Percentiles rank a stretch among this genome's conserved stretches.
phyloP scores from a whole-genome alignment of 2,797 vertebrate species.

The Anolis apletophallus region DNA sequence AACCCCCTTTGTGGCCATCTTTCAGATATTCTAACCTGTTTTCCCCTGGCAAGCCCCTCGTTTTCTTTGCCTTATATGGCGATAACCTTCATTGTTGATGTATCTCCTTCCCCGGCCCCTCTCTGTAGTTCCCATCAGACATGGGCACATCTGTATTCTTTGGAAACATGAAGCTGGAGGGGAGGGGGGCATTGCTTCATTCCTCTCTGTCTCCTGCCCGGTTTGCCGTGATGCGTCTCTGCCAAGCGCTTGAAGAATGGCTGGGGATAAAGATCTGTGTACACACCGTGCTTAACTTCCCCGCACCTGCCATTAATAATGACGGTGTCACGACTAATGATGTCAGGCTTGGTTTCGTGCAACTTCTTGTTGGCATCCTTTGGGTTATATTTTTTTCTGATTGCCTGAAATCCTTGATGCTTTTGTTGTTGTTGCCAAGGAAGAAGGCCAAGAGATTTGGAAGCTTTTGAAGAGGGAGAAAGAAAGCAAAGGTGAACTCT shows the following conservation, averaged over 20 bases:
- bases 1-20: rapidly evolving
- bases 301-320: conserved; percentile 61
- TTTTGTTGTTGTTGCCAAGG: background rate
- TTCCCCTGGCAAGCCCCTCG: conserved; percentile 18
- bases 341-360: conserved; percentile 50
- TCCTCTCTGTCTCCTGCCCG: conserved; percentile 65
- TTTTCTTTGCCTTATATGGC: conserved; percentile 64
- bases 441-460: conserved; percentile 49
- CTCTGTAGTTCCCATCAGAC: conserved; percentile 45
- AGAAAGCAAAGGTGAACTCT: background rate
- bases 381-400: background rate
- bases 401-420: conserved; percentile 41
- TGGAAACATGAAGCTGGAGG: conserved; percentile 42
- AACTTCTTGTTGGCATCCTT: conserved; percentile 42
- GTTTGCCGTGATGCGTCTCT: conserved; percentile 58
- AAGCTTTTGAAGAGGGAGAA: background rate
- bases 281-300: conserved; percentile 53
- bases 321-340: conserved; percentile 48
- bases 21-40: rapidly evolving
- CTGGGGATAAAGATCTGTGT: conserved; percentile 64
- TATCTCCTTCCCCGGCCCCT: conserved; percentile 47
- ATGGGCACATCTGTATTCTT: conserved; percentile 65
- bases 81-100: conserved; percentile 46
- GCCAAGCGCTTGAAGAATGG: conserved; percentile 63
- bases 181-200: conserved; percentile 40